Base-by-base conservation (phyloP, 2,888 invertebrate genomes). In the Acleris cristana region DNA sequence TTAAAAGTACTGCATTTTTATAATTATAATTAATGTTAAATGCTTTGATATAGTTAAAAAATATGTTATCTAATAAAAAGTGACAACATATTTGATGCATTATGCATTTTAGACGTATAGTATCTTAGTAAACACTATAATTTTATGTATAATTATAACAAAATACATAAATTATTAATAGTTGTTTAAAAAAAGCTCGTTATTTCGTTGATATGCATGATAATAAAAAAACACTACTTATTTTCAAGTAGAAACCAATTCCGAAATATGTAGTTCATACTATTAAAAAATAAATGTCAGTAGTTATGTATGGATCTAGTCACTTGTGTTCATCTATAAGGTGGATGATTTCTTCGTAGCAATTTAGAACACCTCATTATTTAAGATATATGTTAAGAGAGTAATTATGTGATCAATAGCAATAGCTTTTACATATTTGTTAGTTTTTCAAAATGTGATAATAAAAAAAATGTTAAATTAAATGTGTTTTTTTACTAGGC, bases 391-490 rank as follows among this genome's bases (percentile, higher is more conserved):
- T 40, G 16, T 53, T 44, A 56, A 40, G 40, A 19, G 16, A 18
- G 55, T 18, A 51, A 49, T 60, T 51, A 60, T 49, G 40, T 66
- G 58, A 58, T 56, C 19, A 8, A 56, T 66, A 63, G 69, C 64
- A 53, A 55, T 68, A 70, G 10, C 48, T 62, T 70, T 68, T 68
- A 67, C 57, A 67, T 67, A 40, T 62, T 65, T 68, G 70, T 65
- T 68, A 70, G 55, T 59, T 70, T 61, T 65, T 45, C 53, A 69
- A 69, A 57, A 65, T 69, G 65, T 70, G 65, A 69, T 70, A 70
- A 61, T 61, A 70, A 68, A 64, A 68, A 61, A 49, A 56, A 45
- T 58, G 45, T 52, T 45, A 44, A 57, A 63, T 34, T 52, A 40
- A 53, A 57, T 3, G 14, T 57, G 30, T 40, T 54, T 62, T 58